Percentiles rank a stretch among this genome's conserved stretches.
These are phyloP conservation scores for Fringilla coelebs DNA, from an alignment of 2,797 vertebrate species.

Conservation along the genomic window DNA sequence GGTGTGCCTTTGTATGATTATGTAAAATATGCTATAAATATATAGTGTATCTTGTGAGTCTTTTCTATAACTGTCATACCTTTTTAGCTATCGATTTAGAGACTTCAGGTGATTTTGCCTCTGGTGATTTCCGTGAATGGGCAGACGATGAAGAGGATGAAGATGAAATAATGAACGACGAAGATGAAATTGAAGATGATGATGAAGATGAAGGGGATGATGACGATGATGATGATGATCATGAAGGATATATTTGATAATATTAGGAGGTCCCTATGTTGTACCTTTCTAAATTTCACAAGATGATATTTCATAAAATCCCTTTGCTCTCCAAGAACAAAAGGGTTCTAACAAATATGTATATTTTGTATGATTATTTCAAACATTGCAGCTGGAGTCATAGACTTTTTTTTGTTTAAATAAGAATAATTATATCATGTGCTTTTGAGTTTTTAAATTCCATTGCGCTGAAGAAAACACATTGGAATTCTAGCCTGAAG, in stretches of 20 bases:
- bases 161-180: conserved; percentile 81
- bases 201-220: conserved; percentile 87
- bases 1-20: not conserved
- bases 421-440: conserved; percentile 68
- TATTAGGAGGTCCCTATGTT: conserved; percentile 42
- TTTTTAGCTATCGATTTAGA: conserved; percentile 82
- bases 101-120: conserved; percentile 91
- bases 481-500: conserved; percentile 55
- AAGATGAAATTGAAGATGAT: conserved; percentile 84
- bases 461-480: conserved; percentile 66
- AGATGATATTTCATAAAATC: conserved; percentile 81
- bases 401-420: conserved; percentile 78
- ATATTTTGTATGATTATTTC: conserved; percentile 89
- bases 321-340: conserved; percentile 76
- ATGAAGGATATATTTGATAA: conserved; percentile 87
- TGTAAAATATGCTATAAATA: not conserved
- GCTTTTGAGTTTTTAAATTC: conserved; percentile 74
- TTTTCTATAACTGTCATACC: not conserved
- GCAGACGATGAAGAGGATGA: conserved; percentile 85
- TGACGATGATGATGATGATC: conserved; percentile 74
- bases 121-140: conserved; percentile 87
- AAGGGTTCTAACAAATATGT: conserved; percentile 84
- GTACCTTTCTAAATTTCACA: conserved; percentile 84
- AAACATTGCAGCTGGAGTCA: conserved; percentile 77
- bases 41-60: not conserved